Conservation (phyloP, 2,113 vertebrate genomes). For the Rhea pennata region DNA sequence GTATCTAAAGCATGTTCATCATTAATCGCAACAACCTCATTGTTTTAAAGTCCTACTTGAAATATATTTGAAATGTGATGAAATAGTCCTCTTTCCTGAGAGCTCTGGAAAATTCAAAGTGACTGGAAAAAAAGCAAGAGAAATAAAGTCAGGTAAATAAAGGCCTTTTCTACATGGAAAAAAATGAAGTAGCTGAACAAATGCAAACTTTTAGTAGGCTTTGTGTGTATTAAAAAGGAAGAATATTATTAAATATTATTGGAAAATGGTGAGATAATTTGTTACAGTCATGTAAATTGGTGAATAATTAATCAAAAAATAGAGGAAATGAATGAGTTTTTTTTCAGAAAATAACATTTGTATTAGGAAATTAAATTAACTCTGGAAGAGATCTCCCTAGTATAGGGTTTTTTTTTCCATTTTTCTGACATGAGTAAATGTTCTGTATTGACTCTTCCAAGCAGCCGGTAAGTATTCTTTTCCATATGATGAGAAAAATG, state of each 20-base stretch:
- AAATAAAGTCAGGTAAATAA: not conserved
- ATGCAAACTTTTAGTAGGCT: not conserved
- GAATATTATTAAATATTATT: not conserved
- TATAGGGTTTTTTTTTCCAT: not conserved
- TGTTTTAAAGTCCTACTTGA: not conserved
- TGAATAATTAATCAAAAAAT: not conserved
- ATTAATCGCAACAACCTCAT: not conserved
- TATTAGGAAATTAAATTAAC: slow-evolving; percentile 30
- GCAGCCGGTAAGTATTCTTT: slow-evolving; percentile 34
- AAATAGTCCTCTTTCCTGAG: not conserved
- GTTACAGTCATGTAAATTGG: not conserved
- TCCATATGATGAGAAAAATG: slow-evolving; percentile 40
- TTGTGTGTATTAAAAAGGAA: not conserved
- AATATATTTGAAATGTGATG: not conserved
- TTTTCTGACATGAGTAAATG: slow-evolving; percentile 9
- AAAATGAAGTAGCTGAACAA: not conserved
- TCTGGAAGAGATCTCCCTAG: not conserved
- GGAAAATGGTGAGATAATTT: not conserved
- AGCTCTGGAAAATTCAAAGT: not conserved
- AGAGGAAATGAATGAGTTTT: not conserved
- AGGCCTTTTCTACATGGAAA: not conserved
- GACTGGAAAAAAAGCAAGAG: not conserved
- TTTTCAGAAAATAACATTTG: not conserved
- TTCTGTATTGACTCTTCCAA: slow-evolving; percentile 6
- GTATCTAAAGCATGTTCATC: not conserved